Evolutionary conservation across 2,888 invertebrate genomes (phyloP), one percentile per base, ranked within the genome.

Genomic region (Nemotelus nigrinus): DNA sequence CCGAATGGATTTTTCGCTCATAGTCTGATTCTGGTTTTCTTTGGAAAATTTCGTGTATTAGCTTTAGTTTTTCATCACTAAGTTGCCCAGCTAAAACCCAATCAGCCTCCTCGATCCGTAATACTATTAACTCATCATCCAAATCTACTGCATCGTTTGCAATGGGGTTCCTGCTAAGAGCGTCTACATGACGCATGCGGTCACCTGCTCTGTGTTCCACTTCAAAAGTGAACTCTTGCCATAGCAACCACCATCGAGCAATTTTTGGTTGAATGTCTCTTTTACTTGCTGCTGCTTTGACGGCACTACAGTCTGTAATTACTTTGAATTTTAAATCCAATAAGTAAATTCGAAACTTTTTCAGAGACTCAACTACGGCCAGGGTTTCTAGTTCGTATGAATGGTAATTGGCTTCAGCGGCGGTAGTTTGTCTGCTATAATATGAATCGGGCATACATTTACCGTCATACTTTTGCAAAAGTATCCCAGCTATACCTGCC

Each of bases 171-270:
- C 82, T 60, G 41, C 83, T 82, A 10, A 84, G 67, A 4, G 82
- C 81, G 79, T 83, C 83, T 6, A 81, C 84, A 80, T 84, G 84
- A 6, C 78, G 75, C 84, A 85, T 84, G 68, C 79, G 81, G 2
- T 76, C 50, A 0, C 83, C 84, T 4, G 83, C 80, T 57, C 83
- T 71, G 67, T 84, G 83, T 45, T 82, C 80, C 0, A 85, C 81
- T 0, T 76, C 77, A 72, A 84, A 84, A 25, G 81, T 80, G 78
- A 82, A 85, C 63, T 85, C 84, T 77, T 83, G 83, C 2, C 82
- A 78, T 41, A 41, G 53, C 5, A 84, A 53, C 82, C 83, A 84
- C 84, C 85, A 84, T 47, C 83, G 77, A 4, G 81, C 83, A 8
- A 84, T 81, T 75, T 83, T 67, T 1, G 84, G 83, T 7, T 81